Evolutionary conservation across 2,797 vertebrate genomes (phyloP).

Genomic region (Labroides dimidiatus): DNA sequence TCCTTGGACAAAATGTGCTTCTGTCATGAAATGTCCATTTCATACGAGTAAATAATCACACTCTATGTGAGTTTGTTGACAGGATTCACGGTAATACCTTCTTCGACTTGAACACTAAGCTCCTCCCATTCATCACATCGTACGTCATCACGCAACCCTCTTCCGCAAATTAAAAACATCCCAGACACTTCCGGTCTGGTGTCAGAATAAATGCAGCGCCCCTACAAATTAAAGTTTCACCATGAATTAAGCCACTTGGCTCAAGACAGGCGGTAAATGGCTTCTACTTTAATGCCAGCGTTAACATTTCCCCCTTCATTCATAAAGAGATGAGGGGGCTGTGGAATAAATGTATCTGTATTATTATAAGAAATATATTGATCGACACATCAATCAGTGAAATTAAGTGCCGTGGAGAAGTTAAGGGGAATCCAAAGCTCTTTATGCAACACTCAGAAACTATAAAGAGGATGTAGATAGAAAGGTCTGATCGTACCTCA

Average conservation of each 20-base stretch:
- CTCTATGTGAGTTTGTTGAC: slow-evolving; percentile 72
- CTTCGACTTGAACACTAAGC: slow-evolving; percentile 63
- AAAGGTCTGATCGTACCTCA: background rate
- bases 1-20: slow-evolving; percentile 15
- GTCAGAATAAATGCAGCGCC: slow-evolving; percentile 55
- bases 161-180: slow-evolving; percentile 17
- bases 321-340: too few species aligned
- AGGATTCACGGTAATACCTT: slow-evolving; percentile 62
- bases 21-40: slow-evolving; percentile 71
- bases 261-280: too few species aligned
- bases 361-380: too few species aligned
- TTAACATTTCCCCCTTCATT: background rate
- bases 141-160: slow-evolving; percentile 39
- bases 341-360: too few species aligned
- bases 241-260: too few species aligned
- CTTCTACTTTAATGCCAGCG: background rate
- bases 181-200: slow-evolving; percentile 42
- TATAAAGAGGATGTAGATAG: background rate
- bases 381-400: background rate
- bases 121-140: slow-evolving; percentile 44
- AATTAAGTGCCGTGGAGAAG: background rate
- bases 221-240: background rate
- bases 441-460: background rate
- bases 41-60: slow-evolving; percentile 39
- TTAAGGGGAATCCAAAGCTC: background rate